These are phyloP conservation scores for Nomia melanderi DNA, from an alignment of 1,140 invertebrate species.

Conservation along the genomic window DNA sequence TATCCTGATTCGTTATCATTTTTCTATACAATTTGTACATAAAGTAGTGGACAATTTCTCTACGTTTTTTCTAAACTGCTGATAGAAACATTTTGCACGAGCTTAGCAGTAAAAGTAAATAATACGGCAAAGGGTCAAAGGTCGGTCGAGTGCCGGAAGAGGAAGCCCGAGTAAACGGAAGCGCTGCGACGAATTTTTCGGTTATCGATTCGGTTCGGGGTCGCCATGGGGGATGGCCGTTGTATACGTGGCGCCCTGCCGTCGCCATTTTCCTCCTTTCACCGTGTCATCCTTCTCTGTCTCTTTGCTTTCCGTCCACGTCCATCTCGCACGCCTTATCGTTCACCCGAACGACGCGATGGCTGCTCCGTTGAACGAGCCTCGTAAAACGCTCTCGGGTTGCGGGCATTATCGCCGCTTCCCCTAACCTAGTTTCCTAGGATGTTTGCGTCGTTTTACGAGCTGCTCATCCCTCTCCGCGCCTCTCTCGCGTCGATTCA, in stretches of 20 bases:
- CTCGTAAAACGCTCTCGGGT: conserved; percentile 28
- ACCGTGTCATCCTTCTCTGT: not conserved
- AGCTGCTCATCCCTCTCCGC: not conserved
- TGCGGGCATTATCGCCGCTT: not conserved
- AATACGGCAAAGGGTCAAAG: too few relatives aligned
- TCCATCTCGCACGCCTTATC: conserved; percentile 5
- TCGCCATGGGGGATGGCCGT: not conserved
- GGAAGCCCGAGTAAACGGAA: not conserved
- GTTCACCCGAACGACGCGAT: not conserved
- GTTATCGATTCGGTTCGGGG: conserved; percentile 45
- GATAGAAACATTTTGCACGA: too few relatives aligned
- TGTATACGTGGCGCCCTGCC: conserved; percentile 22
- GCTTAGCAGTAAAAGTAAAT: too few relatives aligned
- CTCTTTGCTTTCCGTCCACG: conserved; percentile 5
- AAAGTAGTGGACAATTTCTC: too few relatives aligned
- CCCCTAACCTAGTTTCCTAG: conserved; percentile 51
- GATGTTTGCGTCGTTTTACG: conserved; percentile 10
- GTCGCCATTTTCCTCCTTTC: conserved; percentile 18
- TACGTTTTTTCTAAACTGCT: too few relatives aligned
- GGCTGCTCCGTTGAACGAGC: not conserved
- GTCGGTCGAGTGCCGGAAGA: too few relatives aligned
- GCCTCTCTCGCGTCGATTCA: not conserved
- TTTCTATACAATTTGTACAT: too few relatives aligned
- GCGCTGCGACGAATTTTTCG: not conserved
- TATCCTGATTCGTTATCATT: too few relatives aligned